These are phyloP conservation scores for Lapara coniferarum DNA, from an alignment of 2,888 invertebrate genomes.

Conservation along the genomic window DNA sequence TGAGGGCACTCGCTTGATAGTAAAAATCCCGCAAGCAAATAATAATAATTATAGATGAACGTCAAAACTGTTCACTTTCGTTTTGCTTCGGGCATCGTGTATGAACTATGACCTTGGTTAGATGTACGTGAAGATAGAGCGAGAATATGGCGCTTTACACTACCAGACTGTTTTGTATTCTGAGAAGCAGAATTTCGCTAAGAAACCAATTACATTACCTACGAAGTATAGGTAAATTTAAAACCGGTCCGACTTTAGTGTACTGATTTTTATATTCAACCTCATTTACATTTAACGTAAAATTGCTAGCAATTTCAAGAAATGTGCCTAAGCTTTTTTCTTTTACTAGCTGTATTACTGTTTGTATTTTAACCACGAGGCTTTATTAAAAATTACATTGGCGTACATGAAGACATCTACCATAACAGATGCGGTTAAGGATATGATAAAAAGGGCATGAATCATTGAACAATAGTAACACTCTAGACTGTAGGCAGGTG, in stretches of 20 bases:
- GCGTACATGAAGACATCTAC: not conserved
- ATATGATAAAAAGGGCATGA: conserved; percentile 5
- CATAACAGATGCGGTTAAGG: not conserved
- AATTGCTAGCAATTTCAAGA: conserved; percentile 18
- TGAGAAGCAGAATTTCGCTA: not conserved
- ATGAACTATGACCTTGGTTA: too few relatives aligned
- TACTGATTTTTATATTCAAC: conserved; percentile 20
- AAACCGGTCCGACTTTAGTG: conserved; percentile 7
- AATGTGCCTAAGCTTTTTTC: conserved; percentile 14
- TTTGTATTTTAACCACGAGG: not conserved
- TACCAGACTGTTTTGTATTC: conserved; percentile 11
- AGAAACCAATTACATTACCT: conserved; percentile 18
- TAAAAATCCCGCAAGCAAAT: too few relatives aligned
- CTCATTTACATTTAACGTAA: conserved; percentile 21
- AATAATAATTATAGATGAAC: too few relatives aligned
- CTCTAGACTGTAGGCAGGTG: conserved; percentile 30
- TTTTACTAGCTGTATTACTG: not conserved
- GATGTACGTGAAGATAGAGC: too few relatives aligned
- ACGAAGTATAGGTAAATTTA: conserved; percentile 1
- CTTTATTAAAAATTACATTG: not conserved
- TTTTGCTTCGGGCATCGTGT: too few relatives aligned
- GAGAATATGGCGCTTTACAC: too few relatives aligned
- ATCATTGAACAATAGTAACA: conserved; percentile 19
- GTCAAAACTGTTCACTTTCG: too few relatives aligned
- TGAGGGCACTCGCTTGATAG: too few relatives aligned